A percentile compares a stretch with the other conserved stretches of the same genome.
Conservation (phyloP, 2,888 invertebrate species). For the Pachliopta kotzebuea region DNA sequence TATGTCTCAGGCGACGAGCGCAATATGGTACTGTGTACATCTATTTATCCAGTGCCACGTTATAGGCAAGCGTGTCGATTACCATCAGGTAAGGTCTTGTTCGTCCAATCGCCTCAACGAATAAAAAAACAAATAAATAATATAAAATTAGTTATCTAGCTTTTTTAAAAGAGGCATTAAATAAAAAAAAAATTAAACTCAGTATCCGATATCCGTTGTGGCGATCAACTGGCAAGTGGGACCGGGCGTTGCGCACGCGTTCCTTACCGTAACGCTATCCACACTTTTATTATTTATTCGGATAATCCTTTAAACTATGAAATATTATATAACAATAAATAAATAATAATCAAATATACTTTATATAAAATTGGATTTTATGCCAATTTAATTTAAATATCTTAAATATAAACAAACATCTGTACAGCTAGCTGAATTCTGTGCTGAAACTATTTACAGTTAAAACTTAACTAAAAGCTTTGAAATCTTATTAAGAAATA, state of each 20-base stretch:
- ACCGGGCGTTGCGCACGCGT: constrained; percentile 24
- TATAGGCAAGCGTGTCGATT: too few relatives aligned
- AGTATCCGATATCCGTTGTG: constrained; percentile 9
- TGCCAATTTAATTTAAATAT: background rate
- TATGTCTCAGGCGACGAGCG: too few relatives aligned
- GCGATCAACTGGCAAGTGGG: constrained; percentile 20
- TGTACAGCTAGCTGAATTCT: background rate
- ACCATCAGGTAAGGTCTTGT: too few relatives aligned
- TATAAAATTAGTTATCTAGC: too few relatives aligned
- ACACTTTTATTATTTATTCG: background rate
- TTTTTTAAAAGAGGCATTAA: background rate
- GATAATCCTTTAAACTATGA: background rate
- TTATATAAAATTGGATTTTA: background rate
- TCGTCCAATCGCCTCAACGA: too few relatives aligned
- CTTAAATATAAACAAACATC: background rate
- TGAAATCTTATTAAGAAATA: too few relatives aligned
- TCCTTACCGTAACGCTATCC: constrained; percentile 4
- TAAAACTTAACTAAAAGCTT: too few relatives aligned
- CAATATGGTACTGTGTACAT: too few relatives aligned
- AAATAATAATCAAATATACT: too few relatives aligned
- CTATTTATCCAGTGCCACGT: too few relatives aligned
- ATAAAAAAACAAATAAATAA: too few relatives aligned
- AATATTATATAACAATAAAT: background rate
- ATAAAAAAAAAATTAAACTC: background rate
- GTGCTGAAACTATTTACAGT: too few relatives aligned